phyloP scores from a whole-genome alignment of 2,113 vertebrate species.

The Campylorhamphus procurvoides region DNA sequence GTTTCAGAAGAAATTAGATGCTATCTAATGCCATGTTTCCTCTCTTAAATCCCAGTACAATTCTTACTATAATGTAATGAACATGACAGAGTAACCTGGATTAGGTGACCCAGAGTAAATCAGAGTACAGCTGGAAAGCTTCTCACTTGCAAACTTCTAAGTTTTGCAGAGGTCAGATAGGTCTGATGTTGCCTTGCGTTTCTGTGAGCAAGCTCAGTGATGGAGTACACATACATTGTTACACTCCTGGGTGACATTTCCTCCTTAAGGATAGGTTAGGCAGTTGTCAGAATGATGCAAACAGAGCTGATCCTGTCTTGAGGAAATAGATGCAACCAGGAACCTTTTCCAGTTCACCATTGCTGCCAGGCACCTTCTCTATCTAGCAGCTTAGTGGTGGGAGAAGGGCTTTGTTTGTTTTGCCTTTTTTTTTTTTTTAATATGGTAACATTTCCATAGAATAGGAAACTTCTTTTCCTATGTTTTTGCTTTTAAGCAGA shows the following conservation, averaged over 20 bases:
- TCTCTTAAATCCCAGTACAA: background rate
- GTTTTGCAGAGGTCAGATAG: background rate
- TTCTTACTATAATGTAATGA: background rate
- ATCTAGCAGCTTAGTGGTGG: background rate
- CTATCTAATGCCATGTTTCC: background rate
- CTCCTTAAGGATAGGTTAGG: background rate
- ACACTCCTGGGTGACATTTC: background rate
- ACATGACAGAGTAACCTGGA: background rate
- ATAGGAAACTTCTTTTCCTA: background rate
- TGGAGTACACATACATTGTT: background rate
- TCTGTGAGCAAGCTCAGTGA: background rate
- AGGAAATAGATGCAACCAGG: background rate
- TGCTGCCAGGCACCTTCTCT: background rate
- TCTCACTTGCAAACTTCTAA: background rate
- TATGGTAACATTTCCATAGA: background rate
- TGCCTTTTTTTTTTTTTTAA: background rate
- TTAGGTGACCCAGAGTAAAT: background rate
- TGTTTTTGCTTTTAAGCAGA: background rate
- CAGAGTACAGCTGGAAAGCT: background rate
- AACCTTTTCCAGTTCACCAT: background rate
- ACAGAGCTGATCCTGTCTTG: background rate
- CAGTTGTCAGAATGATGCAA: background rate
- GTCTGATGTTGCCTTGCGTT: background rate
- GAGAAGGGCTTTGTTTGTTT: background rate
- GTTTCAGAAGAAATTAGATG: background rate